phyloP scores from a whole-genome alignment of 2,113 vertebrate genomes.

The Echinops telfairi region DNA sequence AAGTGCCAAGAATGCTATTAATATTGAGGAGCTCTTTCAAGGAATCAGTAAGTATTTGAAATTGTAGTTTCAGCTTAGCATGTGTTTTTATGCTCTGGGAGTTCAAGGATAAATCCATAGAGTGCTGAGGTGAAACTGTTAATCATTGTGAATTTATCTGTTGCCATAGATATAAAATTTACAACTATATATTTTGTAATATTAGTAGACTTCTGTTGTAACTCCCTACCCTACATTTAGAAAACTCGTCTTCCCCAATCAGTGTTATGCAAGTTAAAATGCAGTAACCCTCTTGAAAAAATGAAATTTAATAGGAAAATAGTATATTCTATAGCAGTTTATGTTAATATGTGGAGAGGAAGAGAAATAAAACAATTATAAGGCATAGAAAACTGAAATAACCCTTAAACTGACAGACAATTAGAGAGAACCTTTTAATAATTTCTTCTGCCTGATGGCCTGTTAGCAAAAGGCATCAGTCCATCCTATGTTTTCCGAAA shows the following conservation, averaged over 20 bases:
- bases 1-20: constrained; percentile 97
- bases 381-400: background rate
- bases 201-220: too few species aligned
- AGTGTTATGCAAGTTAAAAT: background rate
- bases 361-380: too few species aligned
- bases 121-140: background rate
- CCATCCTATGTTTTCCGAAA: background rate
- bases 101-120: background rate
- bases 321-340: background rate
- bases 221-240: background rate
- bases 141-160: background rate
- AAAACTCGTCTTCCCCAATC: background rate
- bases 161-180: background rate
- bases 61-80: too few species aligned
- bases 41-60: constrained; percentile 95
- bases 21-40: constrained; percentile 98
- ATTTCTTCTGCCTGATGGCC: background rate
- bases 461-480: background rate
- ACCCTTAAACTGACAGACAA: background rate
- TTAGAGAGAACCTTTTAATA: background rate
- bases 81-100: background rate
- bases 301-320: background rate
- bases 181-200: background rate
- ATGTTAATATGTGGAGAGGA: too few species aligned
- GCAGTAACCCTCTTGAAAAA: background rate